Percentiles rank a stretch among this genome's conserved stretches.
These are phyloP conservation scores for Hypotaenidia okinawae DNA, from an alignment of 2,797 vertebrate genomes.

Conservation along the genomic window DNA sequence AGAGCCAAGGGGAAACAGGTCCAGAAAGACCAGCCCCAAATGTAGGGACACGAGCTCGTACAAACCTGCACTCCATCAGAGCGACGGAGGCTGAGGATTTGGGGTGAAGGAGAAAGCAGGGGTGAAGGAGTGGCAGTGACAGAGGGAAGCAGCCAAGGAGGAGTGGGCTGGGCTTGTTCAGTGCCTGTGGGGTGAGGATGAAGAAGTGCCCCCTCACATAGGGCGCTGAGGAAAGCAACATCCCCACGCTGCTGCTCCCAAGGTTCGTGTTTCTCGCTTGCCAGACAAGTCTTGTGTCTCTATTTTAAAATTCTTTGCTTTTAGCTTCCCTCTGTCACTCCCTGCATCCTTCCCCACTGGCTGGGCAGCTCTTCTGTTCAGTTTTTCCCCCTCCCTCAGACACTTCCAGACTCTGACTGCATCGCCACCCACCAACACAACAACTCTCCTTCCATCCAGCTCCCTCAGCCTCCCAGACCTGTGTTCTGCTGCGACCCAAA, in stretches of 20 bases:
- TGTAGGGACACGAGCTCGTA: rapidly evolving
- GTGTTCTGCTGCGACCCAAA: not conserved
- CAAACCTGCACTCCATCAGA: rapidly evolving
- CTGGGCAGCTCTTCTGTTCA: not conserved
- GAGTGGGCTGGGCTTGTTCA: rapidly evolving
- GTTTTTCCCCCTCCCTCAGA: not conserved
- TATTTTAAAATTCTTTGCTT: not conserved
- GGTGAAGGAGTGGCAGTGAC: rapidly evolving
- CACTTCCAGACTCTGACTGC: not conserved
- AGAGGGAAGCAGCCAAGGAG: rapidly evolving
- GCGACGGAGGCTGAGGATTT: not conserved
- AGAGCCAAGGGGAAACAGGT: rapidly evolving
- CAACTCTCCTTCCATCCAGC: not conserved
- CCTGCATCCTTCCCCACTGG: not conserved
- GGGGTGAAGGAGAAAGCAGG: not conserved
- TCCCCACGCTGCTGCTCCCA: not conserved
- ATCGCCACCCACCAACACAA: not conserved
- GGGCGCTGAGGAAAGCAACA: not conserved
- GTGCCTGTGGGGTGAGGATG: not conserved
- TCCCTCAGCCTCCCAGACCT: not conserved
- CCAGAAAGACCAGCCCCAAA: not conserved
- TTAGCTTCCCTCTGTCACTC: conserved; percentile 28
- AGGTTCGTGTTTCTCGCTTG: not conserved
- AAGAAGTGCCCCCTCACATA: rapidly evolving
- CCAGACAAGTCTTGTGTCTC: not conserved